Evolutionary conservation across 2,888 invertebrate genomes (phyloP).

Genomic region (Syrphus vitripennis): DNA sequence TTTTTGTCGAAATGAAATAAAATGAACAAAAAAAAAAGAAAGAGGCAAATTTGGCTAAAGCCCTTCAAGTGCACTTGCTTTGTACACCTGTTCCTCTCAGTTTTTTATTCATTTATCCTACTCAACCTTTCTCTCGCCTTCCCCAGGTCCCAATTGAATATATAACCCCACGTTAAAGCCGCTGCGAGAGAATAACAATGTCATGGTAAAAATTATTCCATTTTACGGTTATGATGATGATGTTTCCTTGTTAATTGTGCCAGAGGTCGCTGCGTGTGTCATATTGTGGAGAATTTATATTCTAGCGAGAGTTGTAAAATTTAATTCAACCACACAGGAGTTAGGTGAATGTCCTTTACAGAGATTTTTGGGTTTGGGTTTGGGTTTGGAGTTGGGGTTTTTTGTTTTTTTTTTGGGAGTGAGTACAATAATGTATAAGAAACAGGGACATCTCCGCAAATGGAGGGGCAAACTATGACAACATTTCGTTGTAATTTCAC

Average conservation of each 20-base stretch:
- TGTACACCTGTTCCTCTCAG: conserved; percentile 60
- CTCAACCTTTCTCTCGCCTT: background rate
- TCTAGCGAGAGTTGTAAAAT: conserved; percentile 70
- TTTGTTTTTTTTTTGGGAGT: background rate
- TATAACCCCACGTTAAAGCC: background rate
- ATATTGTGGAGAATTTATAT: conserved; percentile 69
- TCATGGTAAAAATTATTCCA: conserved; percentile 67
- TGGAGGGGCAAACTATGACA: conserved; percentile 56
- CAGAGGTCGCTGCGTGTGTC: conserved; percentile 70
- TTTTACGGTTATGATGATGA: conserved; percentile 71
- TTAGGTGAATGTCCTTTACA: conserved; percentile 64
- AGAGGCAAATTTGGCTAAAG: conserved; percentile 27
- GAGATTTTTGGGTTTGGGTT: background rate
- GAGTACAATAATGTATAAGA: background rate
- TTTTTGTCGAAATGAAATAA: background rate
- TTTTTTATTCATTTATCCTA: conserved; percentile 54
- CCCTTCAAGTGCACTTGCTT: conserved; percentile 32
- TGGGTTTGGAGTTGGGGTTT: background rate
- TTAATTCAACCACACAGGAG: conserved; percentile 69
- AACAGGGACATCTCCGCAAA: conserved; percentile 49
- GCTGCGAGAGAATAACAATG: conserved; percentile 44
- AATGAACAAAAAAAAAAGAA: background rate
- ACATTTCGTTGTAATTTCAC: conserved; percentile 66
- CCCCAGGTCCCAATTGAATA: background rate
- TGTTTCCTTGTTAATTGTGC: conserved; percentile 71